Evolutionary conservation across 2,888 invertebrate species (phyloP).

Genomic region (Catonia carolina): DNA sequence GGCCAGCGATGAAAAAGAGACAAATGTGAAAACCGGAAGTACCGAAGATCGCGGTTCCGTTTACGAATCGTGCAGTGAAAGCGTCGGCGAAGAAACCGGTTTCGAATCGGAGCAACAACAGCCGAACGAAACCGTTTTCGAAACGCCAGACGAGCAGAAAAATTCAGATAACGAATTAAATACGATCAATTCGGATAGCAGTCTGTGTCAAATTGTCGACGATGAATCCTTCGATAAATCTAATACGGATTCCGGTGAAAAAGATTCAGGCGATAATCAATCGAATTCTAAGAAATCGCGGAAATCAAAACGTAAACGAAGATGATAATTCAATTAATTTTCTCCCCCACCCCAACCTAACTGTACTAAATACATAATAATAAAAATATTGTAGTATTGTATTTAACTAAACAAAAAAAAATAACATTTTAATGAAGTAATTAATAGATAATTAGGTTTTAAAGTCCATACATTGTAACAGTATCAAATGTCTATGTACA

Average conservation of each 20-base stretch:
- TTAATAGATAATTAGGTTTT: too few relatives aligned
- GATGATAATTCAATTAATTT: not conserved
- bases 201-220: not conserved
- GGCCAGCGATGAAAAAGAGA: conserved; percentile 9
- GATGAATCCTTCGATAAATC: conserved; percentile 21
- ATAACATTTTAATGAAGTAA: too few relatives aligned
- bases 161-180: not conserved
- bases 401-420: too few relatives aligned
- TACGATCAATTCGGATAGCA: not conserved
- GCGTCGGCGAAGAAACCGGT: conserved; percentile 17
- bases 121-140: not conserved
- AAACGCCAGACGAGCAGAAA: not conserved
- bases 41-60: conserved; percentile 32
- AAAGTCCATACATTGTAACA: too few relatives aligned
- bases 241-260: conserved; percentile 31
- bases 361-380: too few relatives aligned
- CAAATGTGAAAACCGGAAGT: conserved; percentile 4
- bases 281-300: not conserved
- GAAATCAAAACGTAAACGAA: not conserved
- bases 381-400: too few relatives aligned
- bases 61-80: conserved; percentile 33
- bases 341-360: too few relatives aligned
- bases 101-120: not conserved
- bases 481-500: too few relatives aligned
- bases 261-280: conserved; percentile 10